Evolutionary conservation across 1,140 invertebrate genomes (phyloP), one percentile per base, ranked within the genome.

Genomic region (Ruditapes philippinarum): DNA sequence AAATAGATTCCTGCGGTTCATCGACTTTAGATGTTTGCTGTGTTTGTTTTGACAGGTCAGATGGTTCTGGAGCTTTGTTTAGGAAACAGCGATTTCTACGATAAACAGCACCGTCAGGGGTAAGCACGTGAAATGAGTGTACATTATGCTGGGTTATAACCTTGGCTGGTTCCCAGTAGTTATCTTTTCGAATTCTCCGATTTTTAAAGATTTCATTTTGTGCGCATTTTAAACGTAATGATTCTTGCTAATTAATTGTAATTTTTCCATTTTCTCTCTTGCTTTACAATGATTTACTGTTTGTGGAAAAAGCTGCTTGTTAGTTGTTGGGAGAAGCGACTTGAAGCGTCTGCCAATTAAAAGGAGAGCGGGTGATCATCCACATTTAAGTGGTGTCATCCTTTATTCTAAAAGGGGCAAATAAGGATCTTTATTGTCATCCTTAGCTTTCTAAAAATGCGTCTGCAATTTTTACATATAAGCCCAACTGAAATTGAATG

Each of bases 371-470:
- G 57, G 70, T 22, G 85, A 42, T 76, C 82, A 31, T 85, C 19
- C 62, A 85, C 49, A 54, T 51, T 45, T 22, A 45, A 80, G 42
- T 49, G 54, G 38, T n/a, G 90, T 88, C 76, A 92, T 91, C 74
- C 92, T 54, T 19, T 88, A 82, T 62, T 93, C 81, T 70, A 94
- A 54, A 19, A 92, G 40, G 22, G 83, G 88, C 38, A 90, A 25
- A 57, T 89, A 92, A 31, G 81, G 82, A 62, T 93, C 91, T 45
- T 38, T 49, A 17, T 83, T 79, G 14, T 82, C 74, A 76, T 91
- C 91, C 31, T 73, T 31, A n/a, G 80, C 33, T 88, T 93, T 94
- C n/a, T 76, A 91, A 40, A 94, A 70, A 38, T 92, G 45, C 17
- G 62, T 62, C 57, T 93, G 92, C 9, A 65, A 68, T 19, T 90